Percentiles rank a stretch among this genome's conserved stretches.
Conservation (phyloP, 2,797 vertebrate genomes). For the Psittacula echo region DNA sequence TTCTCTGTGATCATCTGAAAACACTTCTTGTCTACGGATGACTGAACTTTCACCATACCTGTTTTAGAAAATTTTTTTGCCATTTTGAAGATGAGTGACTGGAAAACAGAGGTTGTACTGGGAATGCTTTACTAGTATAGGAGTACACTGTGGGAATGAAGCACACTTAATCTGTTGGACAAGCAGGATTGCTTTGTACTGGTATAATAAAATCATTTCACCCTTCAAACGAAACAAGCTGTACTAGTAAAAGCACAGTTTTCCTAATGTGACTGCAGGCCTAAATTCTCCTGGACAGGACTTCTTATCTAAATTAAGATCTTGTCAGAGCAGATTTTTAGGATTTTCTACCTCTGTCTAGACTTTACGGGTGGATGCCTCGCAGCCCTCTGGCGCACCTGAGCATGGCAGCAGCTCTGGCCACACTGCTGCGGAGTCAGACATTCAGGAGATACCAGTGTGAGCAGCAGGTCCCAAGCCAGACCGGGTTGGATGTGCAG, state of each 20-base stretch:
- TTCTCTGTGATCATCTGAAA: not conserved
- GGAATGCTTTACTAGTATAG: not conserved
- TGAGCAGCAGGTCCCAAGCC: not conserved
- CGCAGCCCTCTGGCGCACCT: fast-evolving
- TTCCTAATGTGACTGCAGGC: not conserved
- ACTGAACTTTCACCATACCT: not conserved
- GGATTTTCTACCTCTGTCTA: conserved; percentile 35
- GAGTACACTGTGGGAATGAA: not conserved
- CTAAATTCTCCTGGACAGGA: not conserved
- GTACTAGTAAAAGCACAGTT: not conserved
- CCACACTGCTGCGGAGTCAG: not conserved
- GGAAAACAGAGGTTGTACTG: not conserved
- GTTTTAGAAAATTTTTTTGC: not conserved
- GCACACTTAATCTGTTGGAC: not conserved
- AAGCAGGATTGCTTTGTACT: not conserved
- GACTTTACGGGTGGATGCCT: not conserved
- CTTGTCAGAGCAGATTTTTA: conserved; percentile 8
- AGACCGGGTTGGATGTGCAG: not conserved
- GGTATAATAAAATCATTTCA: not conserved
- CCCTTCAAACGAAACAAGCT: not conserved
- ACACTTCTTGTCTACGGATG: not conserved
- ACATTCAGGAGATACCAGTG: fast-evolving
- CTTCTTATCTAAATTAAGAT: conserved; percentile 9
- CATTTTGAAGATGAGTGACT: not conserved
- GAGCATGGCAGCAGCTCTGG: not conserved